A percentile compares a stretch with the other conserved stretches of the same genome.
Conservation (phyloP, 2,888 invertebrate species). For the Timandra comae region DNA sequence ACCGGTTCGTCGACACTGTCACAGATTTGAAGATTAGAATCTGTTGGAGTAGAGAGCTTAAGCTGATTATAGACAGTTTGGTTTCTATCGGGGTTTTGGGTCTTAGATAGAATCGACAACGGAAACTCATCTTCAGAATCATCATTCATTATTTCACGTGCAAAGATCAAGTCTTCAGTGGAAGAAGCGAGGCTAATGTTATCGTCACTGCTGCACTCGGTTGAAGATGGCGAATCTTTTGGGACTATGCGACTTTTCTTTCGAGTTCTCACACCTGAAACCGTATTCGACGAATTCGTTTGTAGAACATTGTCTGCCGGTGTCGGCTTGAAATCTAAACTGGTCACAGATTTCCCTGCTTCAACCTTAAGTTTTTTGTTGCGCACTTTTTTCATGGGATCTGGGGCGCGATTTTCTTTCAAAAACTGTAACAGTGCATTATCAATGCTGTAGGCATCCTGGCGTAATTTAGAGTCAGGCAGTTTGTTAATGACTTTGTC, state of each 20-base stretch:
- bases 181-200: slow-evolving; percentile 12
- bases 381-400: slow-evolving; percentile 14
- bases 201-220: slow-evolving; percentile 9
- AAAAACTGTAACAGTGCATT: slow-evolving; percentile 9
- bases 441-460: slow-evolving; percentile 5
- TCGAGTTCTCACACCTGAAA: too few species aligned
- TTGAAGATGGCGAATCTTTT: slow-evolving; percentile 3
- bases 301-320: too few species aligned
- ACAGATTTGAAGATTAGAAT: too few species aligned
- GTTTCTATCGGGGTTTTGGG: slow-evolving; percentile 1
- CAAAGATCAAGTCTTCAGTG: slow-evolving; percentile 9
- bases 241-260: slow-evolving; percentile 6
- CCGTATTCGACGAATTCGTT: too few species aligned
- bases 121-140: slow-evolving; percentile 5
- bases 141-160: not conserved
- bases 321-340: slow-evolving; percentile 9
- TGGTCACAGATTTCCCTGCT: slow-evolving; percentile 14
- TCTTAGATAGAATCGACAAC: not conserved
- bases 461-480: slow-evolving; percentile 2
- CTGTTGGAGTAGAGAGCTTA: not conserved
- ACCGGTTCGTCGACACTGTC: too few species aligned
- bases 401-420: slow-evolving; percentile 10
- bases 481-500: slow-evolving; percentile 12
- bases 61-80: slow-evolving; percentile 5
- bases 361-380: slow-evolving; percentile 16